These are phyloP conservation scores for Catocala fraxini DNA, from an alignment of 2,888 invertebrate species.

Conservation along the genomic window DNA sequence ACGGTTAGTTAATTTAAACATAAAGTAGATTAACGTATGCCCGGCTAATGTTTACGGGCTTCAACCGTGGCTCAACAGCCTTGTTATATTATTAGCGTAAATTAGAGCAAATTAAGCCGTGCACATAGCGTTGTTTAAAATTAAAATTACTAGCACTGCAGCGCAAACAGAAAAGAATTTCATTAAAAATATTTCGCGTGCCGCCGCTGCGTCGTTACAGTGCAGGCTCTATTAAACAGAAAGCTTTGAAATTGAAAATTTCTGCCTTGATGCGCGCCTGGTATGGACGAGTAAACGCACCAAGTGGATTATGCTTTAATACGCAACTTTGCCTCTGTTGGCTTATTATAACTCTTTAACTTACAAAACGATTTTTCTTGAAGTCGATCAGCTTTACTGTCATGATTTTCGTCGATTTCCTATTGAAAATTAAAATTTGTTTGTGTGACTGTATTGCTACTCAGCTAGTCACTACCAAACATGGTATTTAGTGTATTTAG, in stretches of 20 bases:
- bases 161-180: conserved; percentile 60
- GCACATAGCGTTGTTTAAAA: conserved; percentile 52
- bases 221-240: conserved; percentile 57
- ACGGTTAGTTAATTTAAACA: conserved; percentile 30
- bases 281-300: conserved; percentile 51
- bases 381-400: conserved; percentile 25
- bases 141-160: conserved; percentile 56
- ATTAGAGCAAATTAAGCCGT: conserved; percentile 60
- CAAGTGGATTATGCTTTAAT: conserved; percentile 60
- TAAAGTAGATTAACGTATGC: conserved; percentile 26
- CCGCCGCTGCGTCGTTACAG: conserved; percentile 46
- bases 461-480: too few relatives aligned
- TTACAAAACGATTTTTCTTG: conserved; percentile 33
- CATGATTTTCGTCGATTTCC: not conserved
- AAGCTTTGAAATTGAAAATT: conserved; percentile 59
- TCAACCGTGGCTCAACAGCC: conserved; percentile 43
- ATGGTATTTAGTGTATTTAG: too few relatives aligned
- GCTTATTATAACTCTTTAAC: conserved; percentile 49
- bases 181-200: conserved; percentile 65
- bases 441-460: too few relatives aligned
- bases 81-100: conserved; percentile 61
- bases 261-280: conserved; percentile 51
- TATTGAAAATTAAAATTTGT: too few relatives aligned
- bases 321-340: conserved; percentile 50
- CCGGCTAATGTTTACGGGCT: conserved; percentile 37